Percentiles rank a stretch among this genome's conserved stretches.
Evolutionary conservation across 2,797 vertebrate species (phyloP).

Genomic region (Enteromius unitaeniatus): DNA sequence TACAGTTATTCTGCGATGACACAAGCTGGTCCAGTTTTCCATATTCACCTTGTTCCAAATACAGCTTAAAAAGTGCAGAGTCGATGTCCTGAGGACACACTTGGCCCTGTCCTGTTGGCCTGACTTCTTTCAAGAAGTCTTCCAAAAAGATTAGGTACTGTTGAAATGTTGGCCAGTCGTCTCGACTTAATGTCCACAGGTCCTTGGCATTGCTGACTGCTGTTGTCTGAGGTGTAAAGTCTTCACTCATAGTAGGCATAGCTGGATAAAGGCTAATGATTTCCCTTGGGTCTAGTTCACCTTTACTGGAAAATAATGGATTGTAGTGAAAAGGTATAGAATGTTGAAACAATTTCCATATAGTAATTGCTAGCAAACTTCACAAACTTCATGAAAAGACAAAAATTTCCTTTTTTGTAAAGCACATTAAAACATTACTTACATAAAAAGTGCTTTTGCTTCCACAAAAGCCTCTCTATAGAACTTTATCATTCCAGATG

Average conservation of each 20-base stretch:
- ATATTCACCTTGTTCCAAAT: slow-evolving; percentile 61
- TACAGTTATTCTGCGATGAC: slow-evolving; percentile 66
- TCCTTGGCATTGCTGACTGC: slow-evolving; percentile 61
- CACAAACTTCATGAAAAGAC: background rate
- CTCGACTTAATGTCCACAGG: slow-evolving; percentile 63
- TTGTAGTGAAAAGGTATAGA: background rate
- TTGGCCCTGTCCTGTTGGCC: slow-evolving; percentile 55
- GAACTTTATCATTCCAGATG: slow-evolving; percentile 75
- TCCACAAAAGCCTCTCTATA: slow-evolving; percentile 72
- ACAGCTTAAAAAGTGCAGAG: slow-evolving; percentile 74
- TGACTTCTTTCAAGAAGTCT: slow-evolving; percentile 68
- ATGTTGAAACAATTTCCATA: background rate
- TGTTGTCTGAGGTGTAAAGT: slow-evolving; percentile 65
- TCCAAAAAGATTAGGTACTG: slow-evolving; percentile 70
- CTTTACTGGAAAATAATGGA: slow-evolving; percentile 65
- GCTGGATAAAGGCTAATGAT: slow-evolving; percentile 73
- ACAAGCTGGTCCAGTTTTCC: slow-evolving; percentile 68
- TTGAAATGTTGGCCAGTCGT: slow-evolving; percentile 61
- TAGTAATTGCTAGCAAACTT: background rate
- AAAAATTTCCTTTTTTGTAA: background rate
- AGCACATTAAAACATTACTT: slow-evolving; percentile 47
- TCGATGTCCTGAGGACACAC: slow-evolving; percentile 68
- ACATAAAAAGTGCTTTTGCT: slow-evolving; percentile 77
- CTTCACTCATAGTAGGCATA: slow-evolving; percentile 54
- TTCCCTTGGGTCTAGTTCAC: slow-evolving; percentile 77